Conservation (phyloP, 2,888 invertebrate genomes). For the Cryptocephalus primarius region DNA sequence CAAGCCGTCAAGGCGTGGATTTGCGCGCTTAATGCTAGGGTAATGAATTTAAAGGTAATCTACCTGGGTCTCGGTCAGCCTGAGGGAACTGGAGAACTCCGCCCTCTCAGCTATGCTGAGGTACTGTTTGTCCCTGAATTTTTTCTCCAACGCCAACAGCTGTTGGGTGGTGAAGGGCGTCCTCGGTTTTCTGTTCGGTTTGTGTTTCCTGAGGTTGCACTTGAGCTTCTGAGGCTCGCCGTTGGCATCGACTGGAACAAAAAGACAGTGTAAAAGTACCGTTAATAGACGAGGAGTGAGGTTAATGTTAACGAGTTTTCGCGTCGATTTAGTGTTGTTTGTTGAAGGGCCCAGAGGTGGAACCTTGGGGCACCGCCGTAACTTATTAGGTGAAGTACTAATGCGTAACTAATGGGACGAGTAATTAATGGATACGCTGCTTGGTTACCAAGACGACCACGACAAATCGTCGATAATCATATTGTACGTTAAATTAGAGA, state of each 20-base stretch:
- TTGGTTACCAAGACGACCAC: too few relatives aligned
- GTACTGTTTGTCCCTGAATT: constrained; percentile 95
- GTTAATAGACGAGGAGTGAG: too few relatives aligned
- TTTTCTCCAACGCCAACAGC: constrained; percentile 85
- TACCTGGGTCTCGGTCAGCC: constrained; percentile 88
- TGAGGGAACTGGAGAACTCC: constrained; percentile 89
- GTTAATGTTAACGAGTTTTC: too few relatives aligned
- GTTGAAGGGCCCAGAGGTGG: too few relatives aligned
- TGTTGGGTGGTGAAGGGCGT: constrained; percentile 99
- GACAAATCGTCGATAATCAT: too few relatives aligned
- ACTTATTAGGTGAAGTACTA: too few relatives aligned
- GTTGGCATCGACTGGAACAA: constrained; percentile 48
- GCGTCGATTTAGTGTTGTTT: too few relatives aligned
- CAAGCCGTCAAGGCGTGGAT: not conserved
- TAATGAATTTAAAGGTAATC: constrained; percentile 7
- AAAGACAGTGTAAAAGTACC: constrained; percentile 4
- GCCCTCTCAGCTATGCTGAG: constrained; percentile 95
- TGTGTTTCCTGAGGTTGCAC: constrained; percentile 91
- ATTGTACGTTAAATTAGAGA: too few relatives aligned
- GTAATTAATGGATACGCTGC: too few relatives aligned
- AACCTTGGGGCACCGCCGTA: too few relatives aligned
- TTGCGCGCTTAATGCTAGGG: not conserved
- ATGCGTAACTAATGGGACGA: too few relatives aligned
- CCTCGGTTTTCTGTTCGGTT: constrained; percentile 94
- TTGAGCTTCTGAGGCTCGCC: constrained; percentile 79